Conservation (phyloP, 2,888 invertebrate species). For the Quadriops clusia region DNA sequence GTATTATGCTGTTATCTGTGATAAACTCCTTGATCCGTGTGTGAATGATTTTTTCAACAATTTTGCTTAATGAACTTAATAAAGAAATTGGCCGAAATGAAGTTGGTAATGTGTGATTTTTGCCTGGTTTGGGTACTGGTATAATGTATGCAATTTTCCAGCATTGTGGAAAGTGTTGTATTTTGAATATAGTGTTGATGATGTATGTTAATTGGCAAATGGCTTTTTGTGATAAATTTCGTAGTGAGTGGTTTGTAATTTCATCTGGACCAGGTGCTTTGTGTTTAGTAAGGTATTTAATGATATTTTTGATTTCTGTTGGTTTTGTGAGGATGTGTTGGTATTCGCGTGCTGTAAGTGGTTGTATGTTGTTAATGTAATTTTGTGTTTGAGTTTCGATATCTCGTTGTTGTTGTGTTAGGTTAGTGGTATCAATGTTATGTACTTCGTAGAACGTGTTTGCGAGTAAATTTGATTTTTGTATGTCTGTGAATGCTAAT, state of each 20-base stretch:
- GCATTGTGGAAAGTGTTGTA: constrained; percentile 14
- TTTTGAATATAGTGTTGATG: too few species aligned
- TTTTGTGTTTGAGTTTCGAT: not conserved
- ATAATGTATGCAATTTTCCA: constrained; percentile 17
- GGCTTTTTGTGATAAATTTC: constrained; percentile 12
- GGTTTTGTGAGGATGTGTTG: not conserved
- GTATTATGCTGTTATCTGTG: constrained; percentile 7
- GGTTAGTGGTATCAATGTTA: not conserved
- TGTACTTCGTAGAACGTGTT: not conserved
- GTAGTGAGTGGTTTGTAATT: not conserved
- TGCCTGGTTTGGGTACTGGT: constrained; percentile 15
- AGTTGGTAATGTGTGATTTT: constrained; percentile 2
- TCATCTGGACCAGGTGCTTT: not conserved
- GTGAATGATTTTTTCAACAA: constrained; percentile 11
- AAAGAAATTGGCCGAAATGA: constrained; percentile 15
- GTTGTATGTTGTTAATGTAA: not conserved
- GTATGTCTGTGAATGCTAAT: not conserved
- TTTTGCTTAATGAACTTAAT: constrained; percentile 11
- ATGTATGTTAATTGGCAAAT: constrained; percentile 17
- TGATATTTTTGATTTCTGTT: not conserved
- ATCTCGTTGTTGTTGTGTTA: not conserved
- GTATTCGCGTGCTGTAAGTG: not conserved
- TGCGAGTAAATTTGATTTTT: not conserved
- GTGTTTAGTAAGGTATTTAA: not conserved
- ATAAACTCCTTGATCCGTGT: constrained; percentile 5